Conservation (phyloP, 35 echinoderm and acorn worm species). For the Nesometra sesokonis region DNA sequence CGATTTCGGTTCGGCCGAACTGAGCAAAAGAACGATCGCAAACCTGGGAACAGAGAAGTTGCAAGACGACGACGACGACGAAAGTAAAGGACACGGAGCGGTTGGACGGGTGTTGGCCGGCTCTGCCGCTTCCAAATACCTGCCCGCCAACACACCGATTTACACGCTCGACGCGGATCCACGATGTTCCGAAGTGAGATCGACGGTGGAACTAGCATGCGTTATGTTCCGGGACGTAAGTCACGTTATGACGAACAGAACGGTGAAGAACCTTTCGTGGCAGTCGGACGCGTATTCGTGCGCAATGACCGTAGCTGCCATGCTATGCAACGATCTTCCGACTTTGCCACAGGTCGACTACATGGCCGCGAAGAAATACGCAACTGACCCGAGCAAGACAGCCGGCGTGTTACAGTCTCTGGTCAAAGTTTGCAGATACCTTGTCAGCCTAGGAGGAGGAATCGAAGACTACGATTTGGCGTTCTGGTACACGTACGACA, state of each 20-base stretch:
- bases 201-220: background rate
- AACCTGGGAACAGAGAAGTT: background rate
- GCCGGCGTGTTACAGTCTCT: background rate
- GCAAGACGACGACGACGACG: no score
- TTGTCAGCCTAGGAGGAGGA: background rate
- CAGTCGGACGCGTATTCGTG: background rate
- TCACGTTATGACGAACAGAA: background rate
- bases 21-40: background rate
- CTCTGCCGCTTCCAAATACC: background rate
- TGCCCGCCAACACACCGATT: background rate
- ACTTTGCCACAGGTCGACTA: background rate
- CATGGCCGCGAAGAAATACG: background rate
- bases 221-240: background rate
- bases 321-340: background rate
- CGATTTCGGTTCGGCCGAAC: background rate
- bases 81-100: background rate
- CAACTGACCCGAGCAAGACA: background rate
- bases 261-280: background rate
- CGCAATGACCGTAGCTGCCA: background rate
- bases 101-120: background rate
- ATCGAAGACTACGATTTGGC: background rate
- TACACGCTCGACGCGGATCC: background rate
- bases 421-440: background rate
- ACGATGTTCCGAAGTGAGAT: background rate
- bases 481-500: background rate